These are phyloP conservation scores for Tiaroga cobitis DNA, from an alignment of 2,797 vertebrate species.

Conservation along the genomic window DNA sequence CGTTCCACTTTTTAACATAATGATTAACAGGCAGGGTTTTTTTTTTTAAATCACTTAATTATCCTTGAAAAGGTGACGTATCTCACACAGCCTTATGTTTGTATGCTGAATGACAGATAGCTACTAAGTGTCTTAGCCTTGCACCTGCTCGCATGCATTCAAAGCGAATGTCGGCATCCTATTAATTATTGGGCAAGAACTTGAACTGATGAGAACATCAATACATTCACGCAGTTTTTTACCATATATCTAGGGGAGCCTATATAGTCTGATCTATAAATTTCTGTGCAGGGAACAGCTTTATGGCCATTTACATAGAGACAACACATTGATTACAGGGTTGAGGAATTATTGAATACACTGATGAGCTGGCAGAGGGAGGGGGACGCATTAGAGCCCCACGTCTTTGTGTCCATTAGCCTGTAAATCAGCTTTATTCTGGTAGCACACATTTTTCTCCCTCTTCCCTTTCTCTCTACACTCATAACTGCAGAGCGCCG, in stretches of 20 bases:
- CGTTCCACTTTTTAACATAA: not conserved
- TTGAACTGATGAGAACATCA: constrained; percentile 76
- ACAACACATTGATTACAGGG: constrained; percentile 77
- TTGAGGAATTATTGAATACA: constrained; percentile 73
- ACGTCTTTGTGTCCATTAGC: constrained; percentile 67
- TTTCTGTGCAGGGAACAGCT: constrained; percentile 70
- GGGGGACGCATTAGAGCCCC: constrained; percentile 67
- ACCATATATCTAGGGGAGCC: constrained; percentile 73
- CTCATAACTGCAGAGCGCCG: constrained; percentile 58
- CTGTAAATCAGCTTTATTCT: constrained; percentile 76
- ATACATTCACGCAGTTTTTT: constrained; percentile 75
- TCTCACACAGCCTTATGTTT: constrained; percentile 33
- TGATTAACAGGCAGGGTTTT: not conserved
- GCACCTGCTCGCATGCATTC: constrained; percentile 68
- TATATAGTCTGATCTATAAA: constrained; percentile 69
- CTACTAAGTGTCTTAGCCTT: constrained; percentile 67
- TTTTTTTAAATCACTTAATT: constrained; percentile 41
- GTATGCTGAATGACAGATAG: constrained; percentile 58
- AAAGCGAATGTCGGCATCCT: constrained; percentile 71
- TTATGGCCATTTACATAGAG: constrained; percentile 78
- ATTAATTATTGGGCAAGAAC: constrained; percentile 73
- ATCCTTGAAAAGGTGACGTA: constrained; percentile 37
- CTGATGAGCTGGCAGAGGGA: constrained; percentile 63
- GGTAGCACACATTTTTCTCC: constrained; percentile 63
- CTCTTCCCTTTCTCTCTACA: constrained; percentile 68